These are phyloP conservation scores for Thymelicus acteon DNA, from an alignment of 2,888 invertebrate genomes.

Conservation along the genomic window DNA sequence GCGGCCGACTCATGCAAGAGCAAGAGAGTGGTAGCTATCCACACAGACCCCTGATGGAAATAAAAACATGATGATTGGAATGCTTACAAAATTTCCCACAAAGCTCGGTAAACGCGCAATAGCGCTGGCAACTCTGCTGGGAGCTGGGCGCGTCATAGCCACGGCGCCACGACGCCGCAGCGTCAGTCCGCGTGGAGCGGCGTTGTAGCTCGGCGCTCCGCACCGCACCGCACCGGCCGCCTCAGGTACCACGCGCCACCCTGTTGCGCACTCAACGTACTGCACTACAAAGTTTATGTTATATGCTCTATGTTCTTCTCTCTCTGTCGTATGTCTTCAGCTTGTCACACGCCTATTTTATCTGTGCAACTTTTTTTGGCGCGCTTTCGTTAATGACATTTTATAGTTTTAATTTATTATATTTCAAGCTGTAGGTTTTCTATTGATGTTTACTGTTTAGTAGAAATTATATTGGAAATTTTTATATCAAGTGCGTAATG, in stretches of 20 bases:
- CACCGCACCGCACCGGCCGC: slow-evolving; percentile 58
- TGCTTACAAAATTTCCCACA: neutral
- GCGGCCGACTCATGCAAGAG: no score
- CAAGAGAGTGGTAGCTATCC: no score
- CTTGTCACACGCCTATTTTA: slow-evolving; percentile 41
- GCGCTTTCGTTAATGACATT: slow-evolving; percentile 43
- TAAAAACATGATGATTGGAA: neutral
- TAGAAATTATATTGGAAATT: no score
- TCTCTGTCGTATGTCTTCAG: slow-evolving; percentile 50
- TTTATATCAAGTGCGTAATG: no score
- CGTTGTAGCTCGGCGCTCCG: slow-evolving; percentile 63
- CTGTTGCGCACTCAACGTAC: slow-evolving; percentile 81
- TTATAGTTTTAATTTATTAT: slow-evolving; percentile 27
- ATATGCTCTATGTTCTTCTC: slow-evolving; percentile 50
- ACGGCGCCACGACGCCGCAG: slow-evolving; percentile 42
- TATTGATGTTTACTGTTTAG: neutral
- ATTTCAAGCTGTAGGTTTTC: slow-evolving; percentile 12
- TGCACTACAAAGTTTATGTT: slow-evolving; percentile 73
- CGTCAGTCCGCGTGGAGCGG: slow-evolving; percentile 78
- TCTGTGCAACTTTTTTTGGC: slow-evolving; percentile 47
- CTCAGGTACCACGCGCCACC: slow-evolving; percentile 72
- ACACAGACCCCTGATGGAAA: no score
- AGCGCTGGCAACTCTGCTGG: slow-evolving; percentile 53
- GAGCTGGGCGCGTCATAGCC: slow-evolving; percentile 48
- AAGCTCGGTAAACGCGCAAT: slow-evolving; percentile 32